Conservation (phyloP, 2,797 vertebrate genomes). For the Mycteria americana region DNA sequence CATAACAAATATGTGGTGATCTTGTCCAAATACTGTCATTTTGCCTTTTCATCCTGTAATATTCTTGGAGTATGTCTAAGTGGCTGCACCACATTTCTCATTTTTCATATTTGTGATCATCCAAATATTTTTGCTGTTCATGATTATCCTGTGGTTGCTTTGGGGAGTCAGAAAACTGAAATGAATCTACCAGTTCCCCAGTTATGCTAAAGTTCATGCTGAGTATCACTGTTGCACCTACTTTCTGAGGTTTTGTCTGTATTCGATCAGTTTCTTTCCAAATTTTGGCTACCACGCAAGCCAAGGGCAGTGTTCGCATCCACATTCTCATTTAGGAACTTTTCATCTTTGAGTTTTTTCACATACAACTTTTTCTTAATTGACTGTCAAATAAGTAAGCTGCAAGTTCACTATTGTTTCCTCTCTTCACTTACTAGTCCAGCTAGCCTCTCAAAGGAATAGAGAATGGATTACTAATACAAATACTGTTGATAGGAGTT, state of each 20-base stretch:
- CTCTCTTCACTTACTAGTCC: not conserved
- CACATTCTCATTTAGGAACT: not conserved
- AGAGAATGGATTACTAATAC: not conserved
- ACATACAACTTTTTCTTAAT: not conserved
- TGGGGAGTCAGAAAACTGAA: conserved; percentile 32
- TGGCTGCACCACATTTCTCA: conserved; percentile 25
- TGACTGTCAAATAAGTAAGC: not conserved
- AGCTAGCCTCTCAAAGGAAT: not conserved
- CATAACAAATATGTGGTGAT: conserved; percentile 31
- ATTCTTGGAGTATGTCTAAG: conserved; percentile 18
- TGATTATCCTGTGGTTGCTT: conserved; percentile 54
- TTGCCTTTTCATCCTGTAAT: conserved; percentile 30
- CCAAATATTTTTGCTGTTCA: conserved; percentile 42
- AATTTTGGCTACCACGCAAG: not conserved
- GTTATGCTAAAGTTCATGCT: not conserved
- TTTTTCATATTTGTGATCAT: conserved; percentile 51
- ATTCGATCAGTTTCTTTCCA: not conserved
- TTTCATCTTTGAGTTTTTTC: not conserved
- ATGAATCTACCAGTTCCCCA: not conserved
- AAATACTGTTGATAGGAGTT: not conserved
- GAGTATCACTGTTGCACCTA: not conserved
- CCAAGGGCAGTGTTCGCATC: not conserved
- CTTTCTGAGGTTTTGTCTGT: not conserved
- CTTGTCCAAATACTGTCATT: conserved; percentile 32
- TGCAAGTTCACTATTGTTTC: not conserved